These are phyloP conservation scores for Callipepla californica DNA, from an alignment of 2,113 vertebrate genomes.

Conservation along the genomic window DNA sequence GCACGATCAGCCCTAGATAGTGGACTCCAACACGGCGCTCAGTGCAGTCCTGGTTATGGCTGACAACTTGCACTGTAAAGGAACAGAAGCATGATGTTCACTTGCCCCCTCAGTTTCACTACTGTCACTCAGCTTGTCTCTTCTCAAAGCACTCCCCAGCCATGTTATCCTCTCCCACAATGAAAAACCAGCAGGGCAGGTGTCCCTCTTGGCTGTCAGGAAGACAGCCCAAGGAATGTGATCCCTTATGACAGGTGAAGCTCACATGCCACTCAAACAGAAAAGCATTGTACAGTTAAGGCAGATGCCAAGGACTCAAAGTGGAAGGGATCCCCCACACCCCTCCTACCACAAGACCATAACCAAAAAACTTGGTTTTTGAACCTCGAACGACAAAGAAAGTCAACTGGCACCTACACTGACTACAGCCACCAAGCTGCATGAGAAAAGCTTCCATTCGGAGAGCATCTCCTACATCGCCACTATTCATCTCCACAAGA, in stretches of 20 bases:
- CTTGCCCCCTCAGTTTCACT: background rate
- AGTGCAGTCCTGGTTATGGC: background rate
- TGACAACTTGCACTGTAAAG: background rate
- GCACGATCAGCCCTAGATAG: background rate
- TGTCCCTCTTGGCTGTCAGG: background rate
- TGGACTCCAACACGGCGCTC: background rate
- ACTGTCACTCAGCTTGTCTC: background rate
- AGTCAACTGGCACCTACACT: constrained; percentile 31
- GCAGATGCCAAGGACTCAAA: background rate
- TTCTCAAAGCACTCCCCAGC: background rate
- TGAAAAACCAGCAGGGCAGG: background rate
- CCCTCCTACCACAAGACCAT: no score
- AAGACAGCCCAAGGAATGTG: background rate
- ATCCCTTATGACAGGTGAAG: background rate
- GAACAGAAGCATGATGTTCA: background rate
- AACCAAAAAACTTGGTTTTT: background rate
- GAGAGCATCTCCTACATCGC: background rate
- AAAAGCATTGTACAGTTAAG: background rate
- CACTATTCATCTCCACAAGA: constrained; percentile 31
- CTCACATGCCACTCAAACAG: background rate
- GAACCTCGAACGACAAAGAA: background rate
- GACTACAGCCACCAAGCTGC: constrained; percentile 18
- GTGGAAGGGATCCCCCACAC: background rate
- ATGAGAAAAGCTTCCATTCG: background rate
- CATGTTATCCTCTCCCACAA: background rate